Evolutionary conservation across 1,140 invertebrate genomes (phyloP).

Genomic region (Hestina assimilis): DNA sequence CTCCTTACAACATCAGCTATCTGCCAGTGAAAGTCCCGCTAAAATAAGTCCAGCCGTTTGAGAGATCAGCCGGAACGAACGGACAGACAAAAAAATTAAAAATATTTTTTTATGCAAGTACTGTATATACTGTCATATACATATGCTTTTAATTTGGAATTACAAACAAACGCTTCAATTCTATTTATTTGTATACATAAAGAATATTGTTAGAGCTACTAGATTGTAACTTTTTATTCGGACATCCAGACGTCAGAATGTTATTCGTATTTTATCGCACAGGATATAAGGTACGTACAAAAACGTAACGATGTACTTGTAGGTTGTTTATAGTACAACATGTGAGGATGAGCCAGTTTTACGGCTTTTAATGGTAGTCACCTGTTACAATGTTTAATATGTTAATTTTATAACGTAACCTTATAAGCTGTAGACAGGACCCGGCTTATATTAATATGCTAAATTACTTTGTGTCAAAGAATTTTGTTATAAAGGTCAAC

Average conservation of each 20-base stretch:
- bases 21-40: too few relatives aligned
- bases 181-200: too few relatives aligned
- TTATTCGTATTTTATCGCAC: constrained; percentile 31
- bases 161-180: too few relatives aligned
- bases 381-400: background rate
- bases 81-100: too few relatives aligned
- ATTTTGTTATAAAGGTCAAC: background rate
- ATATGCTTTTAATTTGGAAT: too few relatives aligned
- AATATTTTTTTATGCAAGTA: too few relatives aligned
- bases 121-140: too few relatives aligned
- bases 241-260: constrained; percentile 15
- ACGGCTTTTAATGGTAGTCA: constrained; percentile 1
- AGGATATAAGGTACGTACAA: constrained; percentile 19
- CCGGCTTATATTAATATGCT: background rate
- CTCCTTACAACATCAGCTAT: too few relatives aligned
- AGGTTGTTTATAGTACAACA: constrained; percentile 18
- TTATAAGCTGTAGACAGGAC: background rate
- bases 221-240: constrained; percentile 6
- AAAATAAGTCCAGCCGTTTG: too few relatives aligned
- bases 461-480: background rate
- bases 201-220: background rate
- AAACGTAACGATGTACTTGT: constrained; percentile 15
- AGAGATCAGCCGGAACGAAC: too few relatives aligned
- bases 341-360: background rate
- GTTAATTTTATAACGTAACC: background rate